phyloP scores from a whole-genome alignment of 2,113 vertebrate species.

The Salvator merianae region DNA sequence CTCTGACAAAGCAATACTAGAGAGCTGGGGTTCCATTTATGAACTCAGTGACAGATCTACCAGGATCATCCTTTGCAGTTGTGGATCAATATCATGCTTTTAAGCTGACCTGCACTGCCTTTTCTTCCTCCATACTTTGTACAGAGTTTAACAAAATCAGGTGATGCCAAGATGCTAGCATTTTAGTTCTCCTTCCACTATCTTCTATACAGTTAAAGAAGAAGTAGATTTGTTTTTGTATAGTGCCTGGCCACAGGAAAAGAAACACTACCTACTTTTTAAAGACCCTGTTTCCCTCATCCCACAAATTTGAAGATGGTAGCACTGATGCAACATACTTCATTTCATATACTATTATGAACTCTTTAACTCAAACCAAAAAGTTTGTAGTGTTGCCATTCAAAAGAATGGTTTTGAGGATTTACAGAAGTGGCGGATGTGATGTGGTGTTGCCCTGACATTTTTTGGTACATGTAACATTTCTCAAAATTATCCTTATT shows the following conservation, averaged over 20 bases:
- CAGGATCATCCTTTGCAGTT: background rate
- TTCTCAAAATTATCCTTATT: constrained; percentile 42
- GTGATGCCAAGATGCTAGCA: background rate
- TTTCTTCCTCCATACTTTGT: background rate
- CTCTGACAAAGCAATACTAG: background rate
- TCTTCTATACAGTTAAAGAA: background rate
- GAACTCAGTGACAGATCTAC: background rate
- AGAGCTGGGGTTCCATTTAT: background rate
- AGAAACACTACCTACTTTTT: background rate
- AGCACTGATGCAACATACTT: background rate
- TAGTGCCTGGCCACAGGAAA: too few relatives aligned
- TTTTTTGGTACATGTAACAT: constrained; percentile 31
- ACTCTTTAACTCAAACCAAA: background rate
- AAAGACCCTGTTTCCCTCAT: background rate
- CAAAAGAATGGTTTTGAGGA: background rate
- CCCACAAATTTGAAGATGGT: background rate
- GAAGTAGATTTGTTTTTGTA: background rate
- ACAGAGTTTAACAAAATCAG: background rate
- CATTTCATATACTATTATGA: background rate
- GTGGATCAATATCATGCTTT: background rate
- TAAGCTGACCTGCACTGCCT: background rate
- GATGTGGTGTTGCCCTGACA: background rate
- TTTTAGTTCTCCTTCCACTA: background rate
- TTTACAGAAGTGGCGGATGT: background rate
- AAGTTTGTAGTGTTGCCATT: background rate